Conservation (phyloP, 2,888 invertebrate species). For the Nemotelus pantherinus region DNA sequence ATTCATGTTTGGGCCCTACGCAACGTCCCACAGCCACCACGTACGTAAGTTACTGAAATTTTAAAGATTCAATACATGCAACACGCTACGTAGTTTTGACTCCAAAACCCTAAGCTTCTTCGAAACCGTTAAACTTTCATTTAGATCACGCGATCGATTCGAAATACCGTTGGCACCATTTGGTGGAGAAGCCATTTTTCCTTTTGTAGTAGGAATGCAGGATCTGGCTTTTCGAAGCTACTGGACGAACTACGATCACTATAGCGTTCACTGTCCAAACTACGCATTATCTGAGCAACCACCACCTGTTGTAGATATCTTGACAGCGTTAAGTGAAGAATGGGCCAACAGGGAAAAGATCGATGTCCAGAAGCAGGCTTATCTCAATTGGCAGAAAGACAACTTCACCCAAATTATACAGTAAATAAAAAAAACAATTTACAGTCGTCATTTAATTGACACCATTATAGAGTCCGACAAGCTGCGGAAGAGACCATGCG, state of each 20-base stretch:
- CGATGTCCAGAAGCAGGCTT: background rate
- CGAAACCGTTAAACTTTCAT: background rate
- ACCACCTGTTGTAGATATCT: background rate
- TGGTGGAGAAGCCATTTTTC: slow-evolving; percentile 18
- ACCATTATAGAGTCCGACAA: background rate
- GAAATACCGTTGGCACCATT: slow-evolving; percentile 20
- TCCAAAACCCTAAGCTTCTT: background rate
- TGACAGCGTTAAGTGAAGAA: background rate
- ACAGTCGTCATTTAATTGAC: background rate
- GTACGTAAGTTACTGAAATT: slow-evolving; percentile 14
- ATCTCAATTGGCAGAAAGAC: background rate
- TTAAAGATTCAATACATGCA: no score
- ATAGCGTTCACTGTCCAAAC: slow-evolving; percentile 8
- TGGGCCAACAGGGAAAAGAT: slow-evolving; percentile 4
- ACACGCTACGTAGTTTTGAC: background rate
- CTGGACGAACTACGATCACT: slow-evolving; percentile 23
- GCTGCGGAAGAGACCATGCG: slow-evolving; percentile 4
- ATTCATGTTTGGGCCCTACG: slow-evolving; percentile 25
- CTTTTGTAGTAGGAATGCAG: background rate
- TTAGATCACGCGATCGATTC: slow-evolving; percentile 8
- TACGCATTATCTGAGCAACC: background rate
- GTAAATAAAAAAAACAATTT: background rate
- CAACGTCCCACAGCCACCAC: slow-evolving; percentile 28
- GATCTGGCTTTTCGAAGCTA: slow-evolving; percentile 15
- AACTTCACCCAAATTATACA: background rate